Conservation (phyloP, 2,888 invertebrate genomes). For the Miltochrista miniata region DNA sequence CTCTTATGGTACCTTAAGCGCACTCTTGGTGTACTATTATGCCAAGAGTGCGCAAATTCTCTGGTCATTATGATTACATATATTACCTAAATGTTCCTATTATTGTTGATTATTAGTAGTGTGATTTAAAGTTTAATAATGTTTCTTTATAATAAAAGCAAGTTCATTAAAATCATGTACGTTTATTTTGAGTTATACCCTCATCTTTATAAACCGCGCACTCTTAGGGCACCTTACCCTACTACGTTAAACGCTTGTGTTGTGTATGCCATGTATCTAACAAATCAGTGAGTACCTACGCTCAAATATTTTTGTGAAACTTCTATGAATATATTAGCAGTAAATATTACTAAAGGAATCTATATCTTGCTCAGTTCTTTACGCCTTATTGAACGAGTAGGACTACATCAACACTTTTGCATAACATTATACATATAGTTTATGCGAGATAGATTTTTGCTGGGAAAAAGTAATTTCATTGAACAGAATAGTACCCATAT, state of each 20-base stretch:
- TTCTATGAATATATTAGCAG: constrained; percentile 84
- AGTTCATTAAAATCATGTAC: not conserved
- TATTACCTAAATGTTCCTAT: not conserved
- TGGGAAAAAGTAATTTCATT: not conserved
- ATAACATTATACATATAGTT: not conserved
- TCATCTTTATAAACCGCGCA: constrained; percentile 1
- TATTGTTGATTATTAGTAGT: not conserved
- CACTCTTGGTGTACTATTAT: not conserved
- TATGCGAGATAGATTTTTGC: not conserved
- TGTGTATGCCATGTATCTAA: no score
- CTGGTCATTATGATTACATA: not conserved
- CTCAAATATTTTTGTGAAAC: constrained; percentile 67
- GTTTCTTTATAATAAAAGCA: not conserved
- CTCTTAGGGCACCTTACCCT: not conserved
- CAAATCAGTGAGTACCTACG: no score
- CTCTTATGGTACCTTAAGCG: not conserved
- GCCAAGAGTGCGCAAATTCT: not conserved
- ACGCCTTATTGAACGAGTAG: constrained; percentile 10
- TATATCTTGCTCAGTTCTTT: constrained; percentile 60
- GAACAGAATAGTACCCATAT: no score
- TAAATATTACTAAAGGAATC: constrained; percentile 81
- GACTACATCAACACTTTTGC: constrained; percentile 13
- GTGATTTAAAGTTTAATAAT: not conserved
- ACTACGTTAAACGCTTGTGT: not conserved
- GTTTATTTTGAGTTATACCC: constrained; percentile 1